Conservation (phyloP, 1,140 invertebrate genomes). For the Drosophila varians region DNA sequence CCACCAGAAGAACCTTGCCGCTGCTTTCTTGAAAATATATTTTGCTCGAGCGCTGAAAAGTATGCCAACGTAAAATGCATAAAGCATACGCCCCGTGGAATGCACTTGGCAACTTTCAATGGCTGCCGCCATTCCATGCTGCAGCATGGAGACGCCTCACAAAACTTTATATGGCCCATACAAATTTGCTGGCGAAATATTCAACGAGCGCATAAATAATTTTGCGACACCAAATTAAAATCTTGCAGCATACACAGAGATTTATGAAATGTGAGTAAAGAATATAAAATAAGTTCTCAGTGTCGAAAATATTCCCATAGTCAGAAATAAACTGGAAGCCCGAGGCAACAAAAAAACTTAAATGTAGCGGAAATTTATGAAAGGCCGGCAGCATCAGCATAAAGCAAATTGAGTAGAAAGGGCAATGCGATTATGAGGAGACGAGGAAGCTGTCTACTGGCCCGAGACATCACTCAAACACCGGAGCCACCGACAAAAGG, state of each 20-base stretch:
- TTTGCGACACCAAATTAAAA: slow-evolving; percentile 41
- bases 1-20: slow-evolving; percentile 7
- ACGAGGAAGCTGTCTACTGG: slow-evolving; percentile 55
- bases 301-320: not conserved
- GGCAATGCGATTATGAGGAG: slow-evolving; percentile 35
- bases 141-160: slow-evolving; percentile 5
- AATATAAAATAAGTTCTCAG: not conserved
- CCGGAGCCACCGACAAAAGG: slow-evolving; percentile 61
- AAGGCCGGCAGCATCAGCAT: slow-evolving; percentile 38
- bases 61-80: slow-evolving; percentile 74
- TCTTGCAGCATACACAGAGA: slow-evolving; percentile 9
- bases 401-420: slow-evolving; percentile 63
- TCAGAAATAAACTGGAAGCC: slow-evolving; percentile 27
- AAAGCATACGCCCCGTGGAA: slow-evolving; percentile 67
- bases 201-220: slow-evolving; percentile 39
- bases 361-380: slow-evolving; percentile 61
- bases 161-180: slow-evolving; percentile 23
- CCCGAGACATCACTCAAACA: slow-evolving; percentile 62
- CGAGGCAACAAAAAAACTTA: slow-evolving; percentile 23
- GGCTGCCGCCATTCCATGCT: not conserved
- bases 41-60: slow-evolving; percentile 66
- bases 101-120: slow-evolving; percentile 34
- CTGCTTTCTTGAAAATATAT: slow-evolving; percentile 42
- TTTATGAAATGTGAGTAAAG: not conserved
- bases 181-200: slow-evolving; percentile 23